Evolutionary conservation across 2,113 vertebrate species (phyloP).

Genomic region (Cephalophus harveyi): DNA sequence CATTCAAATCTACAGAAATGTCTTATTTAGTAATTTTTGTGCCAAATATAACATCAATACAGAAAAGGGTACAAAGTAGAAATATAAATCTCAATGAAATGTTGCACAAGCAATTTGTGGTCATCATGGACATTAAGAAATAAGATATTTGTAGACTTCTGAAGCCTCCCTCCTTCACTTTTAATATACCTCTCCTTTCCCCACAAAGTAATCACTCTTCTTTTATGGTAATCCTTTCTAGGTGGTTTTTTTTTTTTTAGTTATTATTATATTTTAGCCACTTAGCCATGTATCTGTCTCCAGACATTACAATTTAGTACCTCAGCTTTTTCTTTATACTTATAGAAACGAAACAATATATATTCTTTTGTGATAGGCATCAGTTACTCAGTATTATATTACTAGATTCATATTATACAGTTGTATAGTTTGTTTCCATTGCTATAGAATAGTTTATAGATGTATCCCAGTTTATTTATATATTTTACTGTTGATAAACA

Average conservation of each 20-base stretch:
- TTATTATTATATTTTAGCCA: neutral
- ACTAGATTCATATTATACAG: neutral
- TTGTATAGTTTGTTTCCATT: neutral
- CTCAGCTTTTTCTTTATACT: neutral
- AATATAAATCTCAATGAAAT: neutral
- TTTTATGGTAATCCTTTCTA: neutral
- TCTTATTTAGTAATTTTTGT: neutral
- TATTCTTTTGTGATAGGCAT: neutral
- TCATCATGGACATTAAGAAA: neutral
- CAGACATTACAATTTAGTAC: neutral
- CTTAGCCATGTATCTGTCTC: neutral
- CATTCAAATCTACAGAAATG: neutral
- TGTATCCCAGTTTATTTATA: neutral
- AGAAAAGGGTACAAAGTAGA: neutral
- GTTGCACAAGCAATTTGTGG: neutral
- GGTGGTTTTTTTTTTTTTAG: too few relatives aligned
- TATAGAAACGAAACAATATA: neutral
- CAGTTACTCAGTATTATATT: neutral
- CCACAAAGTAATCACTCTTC: neutral
- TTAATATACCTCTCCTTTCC: neutral
- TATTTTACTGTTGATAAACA: neutral
- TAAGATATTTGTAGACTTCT: neutral
- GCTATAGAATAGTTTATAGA: neutral
- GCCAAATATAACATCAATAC: neutral
- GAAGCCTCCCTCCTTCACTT: neutral